Base-by-base conservation (phyloP, 2,797 vertebrate genomes). In the Glossophaga mutica region DNA sequence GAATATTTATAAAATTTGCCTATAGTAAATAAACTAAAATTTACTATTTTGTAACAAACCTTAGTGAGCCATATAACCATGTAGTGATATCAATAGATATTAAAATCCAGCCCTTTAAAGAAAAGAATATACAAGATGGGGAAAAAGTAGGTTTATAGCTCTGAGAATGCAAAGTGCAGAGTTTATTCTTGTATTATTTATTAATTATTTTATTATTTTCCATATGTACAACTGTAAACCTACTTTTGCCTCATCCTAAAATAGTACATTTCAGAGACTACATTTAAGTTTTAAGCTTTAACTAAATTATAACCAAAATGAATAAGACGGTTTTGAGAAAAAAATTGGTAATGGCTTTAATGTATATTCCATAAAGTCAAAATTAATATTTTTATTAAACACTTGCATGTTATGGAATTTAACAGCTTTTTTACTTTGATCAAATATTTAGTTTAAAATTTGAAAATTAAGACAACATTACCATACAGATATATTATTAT, bases 231-330 rank as follows among this genome's bases (percentile, higher is more conserved):
- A 34, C 74, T 77, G 32, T 77, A 50, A 34, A 14, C 6, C 19
- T 52, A 52, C 29, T 14, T 77, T 77, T 77, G 74, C 46, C 19
- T 12, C 32, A 34, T 21, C 46, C 10, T 52, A 46, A 71, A 83
- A 83, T 86, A 26, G 19, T 71, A 24, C 26, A 78, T 67, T 76
- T 52, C 24, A 74, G 8, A 86, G 10, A 76, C 11, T n/a, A 77
- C 3, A 55, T 65, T 84, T 46, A 16, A 76, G 5, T 68, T 87
- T 81, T 48, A 62, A 73, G 29, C 21, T 90, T 59, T 71, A 65
- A 94, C 21, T 88, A 81, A 92, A 82, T 93, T 95, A 52, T 68
- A 52, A 74, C 29, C 42, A 92, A 85, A 92, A 67, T 15, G 77
- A 82, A 82, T 48, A 91, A 67, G 10, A 76, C 4, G 44, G 22